Conservation (phyloP, 1,140 invertebrate genomes). For the Archivesica marissinica region DNA sequence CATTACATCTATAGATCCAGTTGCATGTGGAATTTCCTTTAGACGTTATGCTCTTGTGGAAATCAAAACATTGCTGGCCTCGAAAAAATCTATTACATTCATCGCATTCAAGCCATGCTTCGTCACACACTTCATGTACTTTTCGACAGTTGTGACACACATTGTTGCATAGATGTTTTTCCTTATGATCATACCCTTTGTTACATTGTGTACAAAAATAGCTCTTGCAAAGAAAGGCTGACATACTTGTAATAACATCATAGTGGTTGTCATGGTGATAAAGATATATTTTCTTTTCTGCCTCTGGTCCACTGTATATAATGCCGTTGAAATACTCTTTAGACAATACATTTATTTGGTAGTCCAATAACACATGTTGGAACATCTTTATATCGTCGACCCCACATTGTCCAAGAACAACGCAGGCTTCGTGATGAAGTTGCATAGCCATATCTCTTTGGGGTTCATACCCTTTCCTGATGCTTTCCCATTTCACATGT, state of each 20-base stretch:
- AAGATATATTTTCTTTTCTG: slow-evolving; percentile 6
- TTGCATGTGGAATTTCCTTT: background rate
- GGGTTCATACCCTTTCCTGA: background rate
- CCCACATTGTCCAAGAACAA: background rate
- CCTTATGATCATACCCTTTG: background rate
- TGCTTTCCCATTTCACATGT: slow-evolving; percentile 1
- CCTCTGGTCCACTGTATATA: background rate
- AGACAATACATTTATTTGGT: background rate
- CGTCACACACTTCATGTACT: background rate
- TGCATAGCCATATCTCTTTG: background rate
- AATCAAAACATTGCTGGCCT: background rate
- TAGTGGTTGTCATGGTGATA: background rate
- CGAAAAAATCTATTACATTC: background rate
- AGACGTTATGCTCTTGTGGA: background rate
- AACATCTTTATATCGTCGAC: background rate
- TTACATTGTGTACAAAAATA: background rate
- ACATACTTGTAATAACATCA: slow-evolving; percentile 6
- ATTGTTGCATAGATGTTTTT: background rate
- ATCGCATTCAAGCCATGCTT: background rate
- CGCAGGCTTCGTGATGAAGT: background rate
- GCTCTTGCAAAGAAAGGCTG: background rate
- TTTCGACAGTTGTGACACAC: background rate
- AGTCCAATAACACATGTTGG: background rate
- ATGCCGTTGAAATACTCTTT: background rate
- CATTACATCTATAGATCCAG: background rate